Base-by-base conservation (phyloP, 2,797 vertebrate species). In the Silurus lanzhouensis region DNA sequence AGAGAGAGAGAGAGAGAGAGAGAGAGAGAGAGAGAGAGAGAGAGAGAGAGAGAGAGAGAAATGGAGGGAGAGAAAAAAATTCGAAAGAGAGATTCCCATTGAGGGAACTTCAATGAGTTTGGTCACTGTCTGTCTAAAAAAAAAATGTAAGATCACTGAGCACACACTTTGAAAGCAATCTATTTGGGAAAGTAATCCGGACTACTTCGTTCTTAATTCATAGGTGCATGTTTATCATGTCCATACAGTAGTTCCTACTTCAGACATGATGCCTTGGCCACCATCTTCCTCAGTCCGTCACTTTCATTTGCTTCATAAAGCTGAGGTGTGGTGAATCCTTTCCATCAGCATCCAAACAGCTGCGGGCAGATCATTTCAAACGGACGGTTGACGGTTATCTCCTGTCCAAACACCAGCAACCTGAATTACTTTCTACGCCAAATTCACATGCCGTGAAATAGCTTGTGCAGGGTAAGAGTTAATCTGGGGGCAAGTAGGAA, bases 281-380 rank as follows among this genome's bases (percentile, higher is more conserved):
- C 85, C 58, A 44, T 44, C 19, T 61, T 66, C 27, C 15, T 52
- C 61, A 19, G 44, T 88, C 83, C 91, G 87, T 88, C 89, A 91
- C 91, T 93, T 89, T 93, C 91, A 92, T 94, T 92, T 93, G 7
- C 88, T 88, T 87, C 86, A 85, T 88, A 81, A 70, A 89, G 88
- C 74, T 86, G 91, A 91, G 93, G 90, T 89, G 89, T 87, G 85
- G 90, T 90, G 84, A 87, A 91, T 90, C 82, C 88, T 78, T 89
- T 84, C 89, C 79, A 86, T 84, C 78, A 83, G 87, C 89, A 87
- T 89, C 90, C 89, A 90, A 93, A 92, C 92, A 91, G 85, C 88
- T 88, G 81, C 88, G 88, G 86, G 82, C 88, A 89, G 91, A 89
- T 89, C 82, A 90, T 89, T 88, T 91, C 88, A 66, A 92, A 93